Evolutionary conservation across 2,888 invertebrate species (phyloP).

Genomic region (Orgyia antiqua): DNA sequence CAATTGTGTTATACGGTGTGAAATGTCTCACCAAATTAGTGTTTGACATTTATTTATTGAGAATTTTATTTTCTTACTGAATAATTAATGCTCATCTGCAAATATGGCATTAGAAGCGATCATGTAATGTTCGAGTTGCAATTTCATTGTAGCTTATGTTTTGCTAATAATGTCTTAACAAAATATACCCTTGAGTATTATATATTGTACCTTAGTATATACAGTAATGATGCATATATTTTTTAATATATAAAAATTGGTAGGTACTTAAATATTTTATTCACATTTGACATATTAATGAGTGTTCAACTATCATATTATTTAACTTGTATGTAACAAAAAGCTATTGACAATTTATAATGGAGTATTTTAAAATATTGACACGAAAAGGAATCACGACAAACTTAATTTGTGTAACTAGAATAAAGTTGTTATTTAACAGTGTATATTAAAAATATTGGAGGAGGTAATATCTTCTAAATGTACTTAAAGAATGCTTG

Average conservation of each 20-base stretch:
- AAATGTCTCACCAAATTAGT: conserved; percentile 70
- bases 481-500: too few species aligned
- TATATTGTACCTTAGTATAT: conserved; percentile 18
- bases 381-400: conserved; percentile 40
- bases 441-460: conserved; percentile 27
- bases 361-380: conserved; percentile 32
- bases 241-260: conserved; percentile 30
- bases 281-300: conserved; percentile 23
- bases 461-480: conserved; percentile 16
- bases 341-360: conserved; percentile 32
- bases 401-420: conserved; percentile 23
- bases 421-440: conserved; percentile 22
- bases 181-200: conserved; percentile 24
- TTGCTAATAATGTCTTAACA: conserved; percentile 27
- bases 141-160: conserved; percentile 36
- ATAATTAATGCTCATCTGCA: conserved; percentile 73
- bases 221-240: conserved; percentile 16
- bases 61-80: conserved; percentile 75
- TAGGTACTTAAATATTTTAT: conserved; percentile 52
- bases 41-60: conserved; percentile 78
- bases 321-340: conserved; percentile 44
- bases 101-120: conserved; percentile 63
- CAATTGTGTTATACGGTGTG: conserved; percentile 75
- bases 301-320: conserved; percentile 36
- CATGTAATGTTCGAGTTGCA: conserved; percentile 41